These are phyloP conservation scores for Semnopithecus entellus DNA, from an alignment of 2,113 vertebrate species.

Conservation along the genomic window DNA sequence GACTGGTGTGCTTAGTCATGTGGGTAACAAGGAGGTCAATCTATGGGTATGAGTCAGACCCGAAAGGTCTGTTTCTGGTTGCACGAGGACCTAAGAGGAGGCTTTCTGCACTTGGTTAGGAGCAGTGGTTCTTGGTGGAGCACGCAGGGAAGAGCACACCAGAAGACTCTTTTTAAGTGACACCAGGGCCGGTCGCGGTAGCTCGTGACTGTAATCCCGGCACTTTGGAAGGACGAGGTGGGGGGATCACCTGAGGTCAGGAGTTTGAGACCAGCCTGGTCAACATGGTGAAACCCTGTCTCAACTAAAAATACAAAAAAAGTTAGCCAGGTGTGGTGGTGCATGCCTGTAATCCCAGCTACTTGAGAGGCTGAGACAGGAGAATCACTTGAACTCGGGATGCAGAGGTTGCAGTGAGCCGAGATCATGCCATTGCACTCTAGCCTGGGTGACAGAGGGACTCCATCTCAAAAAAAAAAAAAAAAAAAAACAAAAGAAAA, in stretches of 20 bases:
- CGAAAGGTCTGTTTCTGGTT: neutral
- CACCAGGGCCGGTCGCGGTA: accelerated
- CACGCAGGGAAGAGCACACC: neutral
- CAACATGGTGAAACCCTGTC: neutral
- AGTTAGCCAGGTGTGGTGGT: no score
- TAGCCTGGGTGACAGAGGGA: neutral
- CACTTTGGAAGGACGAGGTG: neutral
- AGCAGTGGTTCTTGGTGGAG: neutral
- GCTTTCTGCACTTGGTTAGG: neutral
- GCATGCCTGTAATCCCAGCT: no score
- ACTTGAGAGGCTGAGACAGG: neutral
- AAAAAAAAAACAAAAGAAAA: no score
- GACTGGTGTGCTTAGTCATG: no score
- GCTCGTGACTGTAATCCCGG: neutral
- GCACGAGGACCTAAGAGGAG: neutral
- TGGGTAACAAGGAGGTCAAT: neutral
- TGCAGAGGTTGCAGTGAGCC: neutral
- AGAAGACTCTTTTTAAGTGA: neutral
- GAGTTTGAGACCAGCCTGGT: neutral
- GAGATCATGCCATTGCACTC: neutral
- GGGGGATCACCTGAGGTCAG: neutral
- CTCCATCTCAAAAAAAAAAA: no score
- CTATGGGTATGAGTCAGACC: neutral
- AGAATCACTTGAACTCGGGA: neutral
- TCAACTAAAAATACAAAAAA: neutral